Evolutionary conservation across 37 sponge, comb jelly and placozoan species (phyloP).

Genomic region (Ianthella basta): DNA sequence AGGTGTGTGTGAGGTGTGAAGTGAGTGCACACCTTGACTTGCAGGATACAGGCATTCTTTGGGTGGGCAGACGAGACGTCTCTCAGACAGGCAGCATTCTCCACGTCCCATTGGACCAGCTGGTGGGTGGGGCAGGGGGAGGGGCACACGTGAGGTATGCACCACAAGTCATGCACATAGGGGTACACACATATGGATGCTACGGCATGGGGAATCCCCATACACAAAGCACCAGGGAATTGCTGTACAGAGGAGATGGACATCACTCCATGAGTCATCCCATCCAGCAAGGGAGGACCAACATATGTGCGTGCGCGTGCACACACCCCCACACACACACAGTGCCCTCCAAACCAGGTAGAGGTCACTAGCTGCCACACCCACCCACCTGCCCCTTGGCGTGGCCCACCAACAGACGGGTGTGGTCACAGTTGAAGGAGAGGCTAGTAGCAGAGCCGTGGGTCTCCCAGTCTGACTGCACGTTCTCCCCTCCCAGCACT

Average conservation of each 20-base stretch:
- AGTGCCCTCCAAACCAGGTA: not conserved
- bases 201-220: too few relatives aligned
- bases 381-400: slow-evolving; percentile 81
- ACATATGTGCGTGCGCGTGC: not conserved
- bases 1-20: not conserved
- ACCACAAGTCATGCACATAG: slow-evolving; percentile 24
- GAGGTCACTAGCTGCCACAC: not conserved
- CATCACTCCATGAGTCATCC: too few relatives aligned
- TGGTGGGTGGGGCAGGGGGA: not conserved
- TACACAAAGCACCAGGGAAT: too few relatives aligned
- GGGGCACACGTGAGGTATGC: slow-evolving; percentile 31
- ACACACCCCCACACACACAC: not conserved
- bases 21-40: slow-evolving; percentile 46
- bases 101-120: slow-evolving; percentile 71
- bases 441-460: slow-evolving; percentile 81
- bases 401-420: slow-evolving; percentile 75
- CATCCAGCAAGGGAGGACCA: too few relatives aligned
- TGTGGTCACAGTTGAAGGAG: slow-evolving; percentile 67
- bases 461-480: slow-evolving; percentile 18
- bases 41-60: slow-evolving; percentile 69
- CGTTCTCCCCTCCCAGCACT: slow-evolving; percentile 24
- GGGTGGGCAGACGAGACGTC: slow-evolving; percentile 70
- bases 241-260: too few relatives aligned
- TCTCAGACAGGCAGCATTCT: slow-evolving; percentile 49
- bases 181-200: not conserved